Base-by-base conservation (phyloP, 37 sponge, comb jelly and placozoan species). In the Hormiphora californensis region DNA sequence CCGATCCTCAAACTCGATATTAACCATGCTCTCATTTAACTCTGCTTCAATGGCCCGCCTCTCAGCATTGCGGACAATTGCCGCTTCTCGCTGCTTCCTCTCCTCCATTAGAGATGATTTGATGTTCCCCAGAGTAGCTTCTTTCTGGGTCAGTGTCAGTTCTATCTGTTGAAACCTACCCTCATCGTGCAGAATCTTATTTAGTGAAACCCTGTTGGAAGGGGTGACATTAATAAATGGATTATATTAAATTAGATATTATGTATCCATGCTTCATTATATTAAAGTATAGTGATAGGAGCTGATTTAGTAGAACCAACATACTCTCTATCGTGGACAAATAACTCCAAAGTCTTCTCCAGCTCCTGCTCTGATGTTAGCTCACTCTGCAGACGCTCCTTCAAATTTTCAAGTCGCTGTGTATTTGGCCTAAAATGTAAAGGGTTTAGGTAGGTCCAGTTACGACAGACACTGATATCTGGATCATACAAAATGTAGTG, bases 81-180 rank as follows among this genome's bases (percentile, higher is more conserved):
- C 43, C 81, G 40, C 43, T 28, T 73, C 81, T 38, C 81, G 81
- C 27, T 27, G 25, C 44, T 73, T 73, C 44, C 81, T 73, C 46
- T 73, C 81, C 9, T 41, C 17, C 46, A 41, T 73, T 15, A 73
- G 81, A 28, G 12, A 43, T n/a, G 43, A 39, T 21, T 73, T 73
- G 44, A 73, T 28, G 25, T 40, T 7, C 12, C 30, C 44, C 25
- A 73, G 46, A 11, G 81, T 73, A n/a, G 40, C 19, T 28, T 73
- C 81, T 28, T 73, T 73, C 28, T 33, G 21, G 23, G 3, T 73
- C 15, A 73, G 44, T 46, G 43, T 73, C 27, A 73, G 46, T 41
- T 73, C 81, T 46, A 73, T n/a, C 12, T 73, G 81, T 28, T 73
- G 81, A 30, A 43, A 73, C 81, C 43, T 43, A 3, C 81, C 81